These are phyloP conservation scores for Cerceris rybyensis DNA, from an alignment of 2,888 invertebrate species.

Conservation along the genomic window DNA sequence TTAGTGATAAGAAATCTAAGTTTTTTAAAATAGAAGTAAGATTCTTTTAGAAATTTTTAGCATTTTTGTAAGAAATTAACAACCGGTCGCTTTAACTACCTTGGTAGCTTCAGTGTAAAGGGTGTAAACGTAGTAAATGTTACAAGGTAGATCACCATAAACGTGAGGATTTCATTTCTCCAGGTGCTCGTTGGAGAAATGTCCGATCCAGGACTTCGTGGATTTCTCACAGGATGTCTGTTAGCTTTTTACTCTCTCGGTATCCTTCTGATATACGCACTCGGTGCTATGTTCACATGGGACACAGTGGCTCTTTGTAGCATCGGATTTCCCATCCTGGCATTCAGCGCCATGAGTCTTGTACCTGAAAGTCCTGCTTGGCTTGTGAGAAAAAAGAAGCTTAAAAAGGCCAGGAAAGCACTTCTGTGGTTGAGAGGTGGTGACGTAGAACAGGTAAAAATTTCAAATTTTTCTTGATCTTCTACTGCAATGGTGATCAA, in stretches of 20 bases:
- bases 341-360: conserved; percentile 85
- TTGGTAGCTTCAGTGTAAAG: too few species aligned
- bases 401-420: conserved; percentile 83
- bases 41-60: too few species aligned
- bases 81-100: too few species aligned
- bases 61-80: too few species aligned
- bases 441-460: conserved; percentile 80
- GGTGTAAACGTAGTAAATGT: not conserved
- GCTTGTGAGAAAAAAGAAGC: conserved; percentile 86
- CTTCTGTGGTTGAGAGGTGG: conserved; percentile 86
- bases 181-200: conserved; percentile 91
- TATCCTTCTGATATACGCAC: conserved; percentile 88
- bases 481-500: not conserved
- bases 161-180: not conserved
- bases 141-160: not conserved
- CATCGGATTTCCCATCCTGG: conserved; percentile 84
- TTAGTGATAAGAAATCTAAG: too few species aligned
- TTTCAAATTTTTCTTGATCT: not conserved
- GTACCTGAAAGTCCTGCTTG: conserved; percentile 90
- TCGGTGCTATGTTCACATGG: conserved; percentile 89
- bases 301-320: conserved; percentile 87
- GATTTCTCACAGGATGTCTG: conserved; percentile 87
- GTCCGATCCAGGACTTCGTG: conserved; percentile 88
- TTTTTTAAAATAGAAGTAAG: too few species aligned
- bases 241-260: conserved; percentile 90